Percentiles rank a stretch among this genome's conserved stretches.
phyloP scores from a whole-genome alignment of 1,140 invertebrate species.

The Aphelinus certus region DNA sequence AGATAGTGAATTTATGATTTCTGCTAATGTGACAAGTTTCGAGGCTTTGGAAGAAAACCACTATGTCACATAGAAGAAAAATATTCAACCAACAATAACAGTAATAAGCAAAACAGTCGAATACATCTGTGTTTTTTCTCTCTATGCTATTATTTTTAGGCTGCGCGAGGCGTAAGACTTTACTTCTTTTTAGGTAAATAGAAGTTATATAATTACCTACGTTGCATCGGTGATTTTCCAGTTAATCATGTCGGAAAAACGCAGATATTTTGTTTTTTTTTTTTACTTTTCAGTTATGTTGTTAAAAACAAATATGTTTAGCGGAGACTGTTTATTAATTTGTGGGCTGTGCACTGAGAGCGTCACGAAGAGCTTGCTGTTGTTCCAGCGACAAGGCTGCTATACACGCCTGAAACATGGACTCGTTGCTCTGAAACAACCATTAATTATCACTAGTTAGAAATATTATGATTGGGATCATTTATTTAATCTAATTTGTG shows the following conservation, averaged over 20 bases:
- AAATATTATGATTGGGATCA: too few relatives aligned
- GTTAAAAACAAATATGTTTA: conserved; percentile 46
- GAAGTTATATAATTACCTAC: conserved; percentile 55
- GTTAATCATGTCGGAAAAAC: conserved; percentile 45
- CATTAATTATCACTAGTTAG: conserved; percentile 47
- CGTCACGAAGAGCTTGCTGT: conserved; percentile 81
- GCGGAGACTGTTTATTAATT: conserved; percentile 44
- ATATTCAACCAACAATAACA: conserved; percentile 49
- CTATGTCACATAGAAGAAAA: conserved; percentile 23
- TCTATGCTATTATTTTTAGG: conserved; percentile 30
- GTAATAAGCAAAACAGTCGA: conserved; percentile 49
- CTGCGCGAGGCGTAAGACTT: conserved; percentile 35
- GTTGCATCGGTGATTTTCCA: conserved; percentile 50
- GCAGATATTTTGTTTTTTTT: conserved; percentile 44
- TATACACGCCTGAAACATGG: conserved; percentile 85
- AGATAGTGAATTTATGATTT: conserved; percentile 33
- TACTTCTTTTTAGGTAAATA: conserved; percentile 34
- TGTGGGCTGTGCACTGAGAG: conserved; percentile 62
- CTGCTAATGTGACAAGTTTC: conserved; percentile 22
- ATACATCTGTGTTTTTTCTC: conserved; percentile 43
- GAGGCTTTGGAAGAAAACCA: conserved; percentile 14
- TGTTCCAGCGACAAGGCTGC: conserved; percentile 79
- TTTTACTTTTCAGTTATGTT: conserved; percentile 43
- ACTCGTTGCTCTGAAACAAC: conserved; percentile 74
- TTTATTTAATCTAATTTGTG: too few relatives aligned